These are phyloP conservation scores for Malacoraja senta DNA, from an alignment of 2,797 vertebrate species.

Conservation along the genomic window DNA sequence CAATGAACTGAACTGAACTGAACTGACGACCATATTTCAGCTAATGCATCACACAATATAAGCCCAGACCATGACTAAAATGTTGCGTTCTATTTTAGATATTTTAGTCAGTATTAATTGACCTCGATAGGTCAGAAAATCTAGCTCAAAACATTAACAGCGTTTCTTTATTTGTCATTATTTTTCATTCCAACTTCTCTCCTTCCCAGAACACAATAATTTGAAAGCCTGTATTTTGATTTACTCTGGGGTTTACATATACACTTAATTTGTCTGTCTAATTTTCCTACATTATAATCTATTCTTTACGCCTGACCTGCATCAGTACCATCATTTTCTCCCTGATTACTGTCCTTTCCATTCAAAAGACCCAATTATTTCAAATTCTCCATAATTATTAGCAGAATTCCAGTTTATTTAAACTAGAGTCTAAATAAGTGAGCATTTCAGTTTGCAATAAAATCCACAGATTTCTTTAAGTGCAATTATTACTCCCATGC, in stretches of 20 bases:
- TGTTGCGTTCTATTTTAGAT: not conserved
- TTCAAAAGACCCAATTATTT: not conserved
- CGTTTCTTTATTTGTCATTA: not conserved
- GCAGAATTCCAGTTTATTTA: not conserved
- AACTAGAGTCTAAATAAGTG: not conserved
- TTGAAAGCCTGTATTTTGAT: not conserved
- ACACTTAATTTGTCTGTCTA: not conserved
- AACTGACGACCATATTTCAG: not conserved
- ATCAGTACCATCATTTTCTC: not conserved
- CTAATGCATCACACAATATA: not conserved
- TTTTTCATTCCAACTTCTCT: not conserved
- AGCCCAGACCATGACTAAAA: not conserved
- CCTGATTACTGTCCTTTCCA: not conserved
- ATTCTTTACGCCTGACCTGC: not conserved
- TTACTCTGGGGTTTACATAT: not conserved
- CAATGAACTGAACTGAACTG: too few species aligned
- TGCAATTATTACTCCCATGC: not conserved
- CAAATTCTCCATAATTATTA: not conserved
- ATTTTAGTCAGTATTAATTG: not conserved
- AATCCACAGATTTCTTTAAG: not conserved
- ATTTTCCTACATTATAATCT: not conserved
- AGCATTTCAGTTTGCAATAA: not conserved
- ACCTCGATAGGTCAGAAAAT: not conserved
- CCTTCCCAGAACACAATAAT: not conserved
- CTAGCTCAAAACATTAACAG: too few species aligned